Evolutionary conservation across 2,797 vertebrate species (phyloP).

Genomic region (Coregonus ussuriensis): DNA sequence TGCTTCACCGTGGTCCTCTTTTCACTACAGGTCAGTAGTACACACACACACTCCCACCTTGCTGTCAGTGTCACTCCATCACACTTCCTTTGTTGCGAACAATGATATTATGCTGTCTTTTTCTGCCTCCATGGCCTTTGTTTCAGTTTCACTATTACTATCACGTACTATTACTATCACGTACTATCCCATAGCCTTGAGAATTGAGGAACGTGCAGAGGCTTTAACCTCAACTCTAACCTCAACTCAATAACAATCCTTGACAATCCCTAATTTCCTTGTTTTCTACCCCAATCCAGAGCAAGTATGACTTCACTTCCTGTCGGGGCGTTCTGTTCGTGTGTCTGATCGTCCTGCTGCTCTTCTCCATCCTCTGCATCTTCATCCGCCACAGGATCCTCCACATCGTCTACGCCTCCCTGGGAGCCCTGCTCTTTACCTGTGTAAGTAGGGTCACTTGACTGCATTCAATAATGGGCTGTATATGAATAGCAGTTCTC

Average conservation of each 20-base stretch:
- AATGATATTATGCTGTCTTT: no score
- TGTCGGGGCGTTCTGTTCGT: constrained; percentile 91
- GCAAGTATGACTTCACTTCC: constrained; percentile 94
- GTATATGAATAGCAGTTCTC: neutral
- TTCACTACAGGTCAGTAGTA: constrained; percentile 85
- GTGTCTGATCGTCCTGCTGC: constrained; percentile 87
- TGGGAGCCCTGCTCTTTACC: constrained; percentile 93
- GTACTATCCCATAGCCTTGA: neutral
- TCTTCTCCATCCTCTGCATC: constrained; percentile 92
- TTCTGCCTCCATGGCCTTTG: neutral
- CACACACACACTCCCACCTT: neutral
- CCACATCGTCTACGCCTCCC: constrained; percentile 88
- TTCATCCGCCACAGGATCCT: constrained; percentile 90
- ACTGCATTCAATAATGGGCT: neutral
- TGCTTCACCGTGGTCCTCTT: constrained; percentile 93
- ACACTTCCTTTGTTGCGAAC: no score
- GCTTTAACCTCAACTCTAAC: neutral
- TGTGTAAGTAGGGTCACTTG: constrained; percentile 78
- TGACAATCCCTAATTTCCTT: neutral
- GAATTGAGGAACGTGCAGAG: neutral
- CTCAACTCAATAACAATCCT: neutral
- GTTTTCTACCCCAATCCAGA: constrained; percentile 66
- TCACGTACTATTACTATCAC: neutral
- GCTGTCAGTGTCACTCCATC: no score
- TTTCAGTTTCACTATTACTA: neutral